These are phyloP conservation scores for Orchestia grillus DNA, from an alignment of 1,140 invertebrate species.

Conservation along the genomic window DNA sequence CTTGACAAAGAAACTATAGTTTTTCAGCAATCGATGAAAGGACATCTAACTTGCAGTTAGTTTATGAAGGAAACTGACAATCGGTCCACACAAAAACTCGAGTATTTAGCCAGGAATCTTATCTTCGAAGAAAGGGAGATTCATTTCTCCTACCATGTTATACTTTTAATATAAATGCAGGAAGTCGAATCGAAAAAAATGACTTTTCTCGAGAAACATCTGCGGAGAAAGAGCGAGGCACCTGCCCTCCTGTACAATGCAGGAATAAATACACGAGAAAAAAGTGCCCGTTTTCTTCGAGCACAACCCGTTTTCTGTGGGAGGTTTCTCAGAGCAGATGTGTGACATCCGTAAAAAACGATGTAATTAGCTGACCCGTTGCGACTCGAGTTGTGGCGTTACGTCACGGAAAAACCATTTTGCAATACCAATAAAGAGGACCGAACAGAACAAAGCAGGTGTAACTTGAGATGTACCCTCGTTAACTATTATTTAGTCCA, in stretches of 20 bases:
- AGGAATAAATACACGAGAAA: not conserved
- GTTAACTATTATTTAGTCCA: not conserved
- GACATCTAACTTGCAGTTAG: not conserved
- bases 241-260: not conserved
- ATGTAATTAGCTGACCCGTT: not conserved
- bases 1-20: not conserved
- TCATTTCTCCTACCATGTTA: not conserved
- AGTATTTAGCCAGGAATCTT: not conserved
- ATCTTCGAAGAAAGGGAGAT: not conserved
- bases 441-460: not conserved
- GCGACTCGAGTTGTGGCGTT: not conserved
- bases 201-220: not conserved
- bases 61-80: not conserved
- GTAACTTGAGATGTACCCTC: not conserved
- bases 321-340: not conserved
- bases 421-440: not conserved
- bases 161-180: not conserved
- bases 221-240: not conserved
- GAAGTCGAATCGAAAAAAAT: not conserved
- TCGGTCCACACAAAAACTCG: not conserved
- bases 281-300: not conserved
- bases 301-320: not conserved
- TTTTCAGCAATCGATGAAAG: not conserved
- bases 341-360: not conserved
- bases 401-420: not conserved